These are phyloP conservation scores for Tupaia chinensis DNA, from an alignment of 2,113 vertebrate species.

Conservation along the genomic window DNA sequence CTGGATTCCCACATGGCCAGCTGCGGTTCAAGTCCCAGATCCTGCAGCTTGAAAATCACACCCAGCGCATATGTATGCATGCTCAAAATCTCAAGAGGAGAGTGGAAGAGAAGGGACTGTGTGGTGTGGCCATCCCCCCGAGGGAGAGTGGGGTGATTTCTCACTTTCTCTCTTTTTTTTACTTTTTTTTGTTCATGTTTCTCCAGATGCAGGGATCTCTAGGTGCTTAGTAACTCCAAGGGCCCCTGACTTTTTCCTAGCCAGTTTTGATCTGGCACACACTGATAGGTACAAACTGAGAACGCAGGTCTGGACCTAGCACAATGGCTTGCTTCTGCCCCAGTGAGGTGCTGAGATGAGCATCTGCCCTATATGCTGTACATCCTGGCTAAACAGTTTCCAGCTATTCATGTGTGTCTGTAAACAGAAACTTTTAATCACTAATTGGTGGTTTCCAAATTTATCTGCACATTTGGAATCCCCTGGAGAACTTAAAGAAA, in stretches of 20 bases:
- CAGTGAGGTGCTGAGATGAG: neutral
- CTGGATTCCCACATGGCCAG: no score
- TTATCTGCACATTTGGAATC: conserved; percentile 14
- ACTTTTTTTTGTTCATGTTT: neutral
- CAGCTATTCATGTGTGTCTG: neutral
- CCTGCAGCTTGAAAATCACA: no score
- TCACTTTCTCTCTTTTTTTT: neutral
- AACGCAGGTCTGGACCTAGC: neutral
- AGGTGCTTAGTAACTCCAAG: neutral
- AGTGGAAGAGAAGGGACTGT: no score
- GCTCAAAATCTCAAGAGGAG: no score
- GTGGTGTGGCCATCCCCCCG: no score
- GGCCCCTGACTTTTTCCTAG: neutral
- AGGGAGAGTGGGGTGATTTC: no score
- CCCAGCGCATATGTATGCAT: no score
- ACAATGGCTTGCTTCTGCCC: neutral
- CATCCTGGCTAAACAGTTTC: neutral
- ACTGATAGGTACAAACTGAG: neutral
- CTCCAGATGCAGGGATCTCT: neutral
- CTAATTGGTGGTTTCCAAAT: neutral
- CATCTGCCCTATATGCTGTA: neutral
- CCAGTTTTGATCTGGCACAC: neutral
- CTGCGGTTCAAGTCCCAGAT: no score
- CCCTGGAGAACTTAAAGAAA: neutral
- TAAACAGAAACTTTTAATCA: neutral